These are phyloP conservation scores for Antheraea yamamai DNA, from an alignment of 2,888 invertebrate species.

Conservation along the genomic window DNA sequence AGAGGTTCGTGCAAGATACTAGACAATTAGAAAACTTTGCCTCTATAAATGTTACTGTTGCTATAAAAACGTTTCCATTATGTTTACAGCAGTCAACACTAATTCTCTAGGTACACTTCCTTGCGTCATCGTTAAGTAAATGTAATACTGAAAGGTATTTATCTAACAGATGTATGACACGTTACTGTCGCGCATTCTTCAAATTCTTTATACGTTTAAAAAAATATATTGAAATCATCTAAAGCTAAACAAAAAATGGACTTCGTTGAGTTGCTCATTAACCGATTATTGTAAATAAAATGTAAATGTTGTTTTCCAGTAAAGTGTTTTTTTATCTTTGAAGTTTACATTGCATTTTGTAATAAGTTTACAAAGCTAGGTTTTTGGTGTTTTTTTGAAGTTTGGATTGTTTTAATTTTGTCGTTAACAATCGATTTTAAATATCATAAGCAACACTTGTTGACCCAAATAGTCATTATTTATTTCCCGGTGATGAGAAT, in stretches of 20 bases:
- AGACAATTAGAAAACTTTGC: neutral
- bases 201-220: neutral
- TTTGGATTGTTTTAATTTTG: neutral
- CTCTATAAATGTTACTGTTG: neutral
- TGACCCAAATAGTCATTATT: neutral
- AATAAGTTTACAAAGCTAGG: neutral
- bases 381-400: neutral
- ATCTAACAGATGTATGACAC: neutral
- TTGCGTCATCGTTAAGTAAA: slow-evolving; percentile 4
- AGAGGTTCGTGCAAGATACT: neutral
- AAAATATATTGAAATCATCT: neutral
- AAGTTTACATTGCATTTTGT: neutral
- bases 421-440: neutral
- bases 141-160: neutral
- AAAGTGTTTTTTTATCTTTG: neutral
- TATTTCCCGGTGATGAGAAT: neutral
- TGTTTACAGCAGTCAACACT: neutral
- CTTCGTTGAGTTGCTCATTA: neutral
- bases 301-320: neutral
- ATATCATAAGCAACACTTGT: neutral
- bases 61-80: neutral
- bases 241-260: neutral
- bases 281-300: neutral
- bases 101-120: neutral
- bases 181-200: neutral